Evolutionary conservation across 2,888 invertebrate genomes (phyloP), one percentile per base, ranked within the genome.

Genomic region (Lepidochrysops patricia): DNA sequence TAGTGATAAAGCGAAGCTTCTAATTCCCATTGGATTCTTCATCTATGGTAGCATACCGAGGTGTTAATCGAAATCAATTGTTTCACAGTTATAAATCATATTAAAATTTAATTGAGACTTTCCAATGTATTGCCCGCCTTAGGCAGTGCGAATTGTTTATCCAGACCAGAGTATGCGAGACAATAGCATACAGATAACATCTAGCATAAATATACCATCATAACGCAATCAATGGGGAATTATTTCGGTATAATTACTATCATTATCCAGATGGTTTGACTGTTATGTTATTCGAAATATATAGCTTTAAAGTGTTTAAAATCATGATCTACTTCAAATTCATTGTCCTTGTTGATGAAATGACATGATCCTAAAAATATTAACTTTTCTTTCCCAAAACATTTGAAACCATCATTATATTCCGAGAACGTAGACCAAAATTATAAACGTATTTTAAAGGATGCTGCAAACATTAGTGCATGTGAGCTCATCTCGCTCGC

Each of bases 11-110:
- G n/a, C 29, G 29, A 29, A 29, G 29, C 29, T 58, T 52, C 9
- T 29, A 52, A 52, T 7, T 26, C 25, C 37, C 25, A 12, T 25
- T 57, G 5, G 26, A 35, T 25, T 26, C 6, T 37, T 23, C 12
- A 37, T 57, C 35, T 57, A 13, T 57, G 57, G 57, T 19, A 61
- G 60, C 52, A 56, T 78, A 79, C 79, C 75, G 73, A 79, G 78
- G 79, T 79, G 78, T 81, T 85, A 86, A 86, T 86, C 79, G 82
- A 84, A 84, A 80, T 79, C 86, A 83, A 87, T 88, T 87, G 88
- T 86, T 87, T 80, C 75, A 72, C 69, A 58, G 76, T 80, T 71
- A 78, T 88, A 87, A 86, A 72, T 86, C 83, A 82, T 79, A 72
- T 68, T 72, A 70, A 71, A 63, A 75, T 80, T 86, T 86, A 86